Base-by-base conservation (phyloP, 2,888 invertebrate genomes). In the Cynaeus angustus region DNA sequence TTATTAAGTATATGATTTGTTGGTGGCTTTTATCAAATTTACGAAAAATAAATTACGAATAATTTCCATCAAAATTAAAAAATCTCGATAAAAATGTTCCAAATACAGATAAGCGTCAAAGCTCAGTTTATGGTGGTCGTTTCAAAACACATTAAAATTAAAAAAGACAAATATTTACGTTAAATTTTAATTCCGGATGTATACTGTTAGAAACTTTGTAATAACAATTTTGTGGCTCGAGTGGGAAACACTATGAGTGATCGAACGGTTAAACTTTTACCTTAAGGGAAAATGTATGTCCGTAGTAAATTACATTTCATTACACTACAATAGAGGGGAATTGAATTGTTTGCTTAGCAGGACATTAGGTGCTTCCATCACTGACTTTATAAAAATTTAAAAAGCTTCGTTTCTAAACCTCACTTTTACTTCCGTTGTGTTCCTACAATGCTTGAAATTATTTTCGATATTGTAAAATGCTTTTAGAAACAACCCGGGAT, bases 151-250 rank as follows among this genome's bases (percentile, higher is more conserved):
- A 53, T 52, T 53, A 67, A 28, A 67, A 28, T 48, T 26, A 26
- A 66, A 58, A 58, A 67, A 52, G 12, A 50, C 43, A 67, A 67
- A 62, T 62, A 62, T 62, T 62, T 48, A 62, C 62, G 37, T 1
- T 61, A 61, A 59, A 48, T 61, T 43, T 59, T 62, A 12, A 52
- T 62, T 41, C 50, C 3, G 38, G 43, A 33, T 50, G 33, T 30
- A 46, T 41, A 33, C n/a, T n/a, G 6, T 1, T n/a, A 21, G 21
- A 21, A 21, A 21, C 21, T 21, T 21, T 21, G 21, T 21, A 21
- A 21, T 21, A 21, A 3, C 4, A 21, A 21, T 21, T 21, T 21
- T n/a, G n/a, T n/a, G n/a, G n/a, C 7, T 28, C 28, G 28, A 5
- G 28, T 7, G 7, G 33, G 33, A 33, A 33, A 33, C 33, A n/a